Evolutionary conservation across 2,113 vertebrate genomes (phyloP), one percentile per base, ranked within the genome.

Genomic region (Nothoprocta pentlandii): DNA sequence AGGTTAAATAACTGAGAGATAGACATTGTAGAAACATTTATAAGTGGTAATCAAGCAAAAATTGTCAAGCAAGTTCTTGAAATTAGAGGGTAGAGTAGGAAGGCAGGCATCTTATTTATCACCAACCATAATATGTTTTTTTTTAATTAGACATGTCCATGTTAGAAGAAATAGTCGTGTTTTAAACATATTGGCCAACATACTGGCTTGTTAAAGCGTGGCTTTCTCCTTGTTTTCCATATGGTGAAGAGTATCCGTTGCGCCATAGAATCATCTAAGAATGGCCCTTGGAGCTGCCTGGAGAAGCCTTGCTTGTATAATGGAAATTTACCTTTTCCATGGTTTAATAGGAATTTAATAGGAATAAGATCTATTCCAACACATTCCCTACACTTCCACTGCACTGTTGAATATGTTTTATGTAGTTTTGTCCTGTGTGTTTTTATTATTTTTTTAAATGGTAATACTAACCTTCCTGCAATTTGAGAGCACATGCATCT

Each of bases 141-240:
- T 86, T 61, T 86, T 53, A 69, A 39, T 70, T 74, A 85, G 61
- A 20, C 28, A 4, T 14, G 2, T 83, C 51, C 44, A 9, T 4
- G 10, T 46, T 81, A 47, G 68, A 51, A 90, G 28, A 90, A 86
- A 58, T 26, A 23, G 17, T 41, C 8, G 6, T 0, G 0, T 70
- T 88, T 88, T 22, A 32, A 88, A 75, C 36, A 56, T 77, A 58
- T 34, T 70, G 44, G 49, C 80, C 87, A 84, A 79, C 84, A 32
- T 56, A 32, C 54, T 32, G 30, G 86, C 32, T 79, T 94, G 75
- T 92, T 53, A 22, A 92, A 90, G 58, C 3, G 2, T 56, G 61
- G 46, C 79, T 93, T 93, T 28, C 34, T 86, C 73, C 20, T 56
- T 87, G 80, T 90, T 21, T 91, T 92, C 86, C 62, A 42, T 61